phyloP scores from a whole-genome alignment of 2,113 vertebrate species.

The Phaethon lepturus region DNA sequence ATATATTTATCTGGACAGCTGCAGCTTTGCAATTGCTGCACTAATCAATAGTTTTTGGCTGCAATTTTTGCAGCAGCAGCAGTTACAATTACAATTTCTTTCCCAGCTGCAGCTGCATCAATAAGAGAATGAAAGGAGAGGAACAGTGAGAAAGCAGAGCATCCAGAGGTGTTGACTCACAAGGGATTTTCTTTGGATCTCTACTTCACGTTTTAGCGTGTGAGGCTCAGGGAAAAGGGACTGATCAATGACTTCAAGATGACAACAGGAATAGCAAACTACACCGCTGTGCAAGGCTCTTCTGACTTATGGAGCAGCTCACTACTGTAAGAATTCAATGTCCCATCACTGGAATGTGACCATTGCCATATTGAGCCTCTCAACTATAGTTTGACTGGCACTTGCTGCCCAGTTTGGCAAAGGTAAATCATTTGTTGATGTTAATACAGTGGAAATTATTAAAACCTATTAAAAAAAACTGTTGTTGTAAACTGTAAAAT shows the following conservation, averaged over 20 bases:
- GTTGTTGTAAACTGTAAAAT: neutral
- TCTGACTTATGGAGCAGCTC: neutral
- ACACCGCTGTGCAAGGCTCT: neutral
- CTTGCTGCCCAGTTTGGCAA: neutral
- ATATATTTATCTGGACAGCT: constrained; percentile 44
- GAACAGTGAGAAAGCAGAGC: neutral
- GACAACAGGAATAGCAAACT: neutral
- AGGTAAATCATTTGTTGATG: neutral
- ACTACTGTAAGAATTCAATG: neutral
- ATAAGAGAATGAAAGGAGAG: neutral
- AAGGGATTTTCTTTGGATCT: neutral
- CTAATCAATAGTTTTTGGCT: constrained; percentile 54
- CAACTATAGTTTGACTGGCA: neutral
- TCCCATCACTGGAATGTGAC: neutral
- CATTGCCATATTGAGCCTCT: neutral
- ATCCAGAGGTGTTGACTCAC: neutral
- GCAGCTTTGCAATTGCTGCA: constrained; percentile 55
- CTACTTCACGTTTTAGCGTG: neutral
- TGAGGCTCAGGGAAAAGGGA: neutral
- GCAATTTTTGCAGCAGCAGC: constrained; percentile 54
- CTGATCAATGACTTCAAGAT: neutral
- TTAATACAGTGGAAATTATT: neutral
- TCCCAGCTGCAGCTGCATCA: constrained; percentile 12
- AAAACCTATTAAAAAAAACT: neutral
- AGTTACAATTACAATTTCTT: constrained; percentile 19